phyloP scores from a whole-genome alignment of 1,140 invertebrate genomes.

The Brachionus calyciflorus region DNA sequence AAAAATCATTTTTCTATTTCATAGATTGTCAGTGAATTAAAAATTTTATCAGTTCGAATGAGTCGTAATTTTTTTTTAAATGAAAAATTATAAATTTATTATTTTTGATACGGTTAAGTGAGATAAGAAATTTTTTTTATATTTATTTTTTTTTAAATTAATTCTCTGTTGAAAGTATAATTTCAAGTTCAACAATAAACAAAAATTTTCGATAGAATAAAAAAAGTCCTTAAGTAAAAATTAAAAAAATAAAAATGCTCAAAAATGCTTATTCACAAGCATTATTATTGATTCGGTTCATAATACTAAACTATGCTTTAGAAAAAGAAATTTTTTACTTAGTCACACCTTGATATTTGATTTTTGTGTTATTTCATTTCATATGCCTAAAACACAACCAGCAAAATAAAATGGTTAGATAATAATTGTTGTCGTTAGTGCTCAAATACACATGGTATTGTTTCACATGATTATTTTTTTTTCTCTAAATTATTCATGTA shows the following conservation, averaged over 20 bases:
- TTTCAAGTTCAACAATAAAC: background rate
- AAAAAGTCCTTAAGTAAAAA: too few species aligned
- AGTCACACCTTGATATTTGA: slow-evolving; percentile 28
- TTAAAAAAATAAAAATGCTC: too few species aligned
- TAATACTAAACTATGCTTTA: background rate
- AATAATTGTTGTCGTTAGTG: too few species aligned
- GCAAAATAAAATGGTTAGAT: too few species aligned
- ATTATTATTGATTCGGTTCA: slow-evolving; percentile 2
- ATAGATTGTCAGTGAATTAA: slow-evolving; percentile 2
- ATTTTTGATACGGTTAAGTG: slow-evolving; percentile 41
- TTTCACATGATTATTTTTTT: too few species aligned
- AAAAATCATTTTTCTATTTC: background rate
- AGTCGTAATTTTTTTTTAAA: background rate
- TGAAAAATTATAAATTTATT: slow-evolving; percentile 23
- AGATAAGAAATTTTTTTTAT: slow-evolving; percentile 29
- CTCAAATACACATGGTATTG: too few species aligned
- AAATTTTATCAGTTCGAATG: slow-evolving; percentile 31
- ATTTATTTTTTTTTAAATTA: background rate
- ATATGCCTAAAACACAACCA: background rate
- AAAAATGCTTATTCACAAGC: slow-evolving; percentile 28
- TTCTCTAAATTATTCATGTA: too few species aligned
- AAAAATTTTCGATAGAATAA: too few species aligned
- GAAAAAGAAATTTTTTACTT: background rate
- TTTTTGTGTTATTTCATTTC: slow-evolving; percentile 6
- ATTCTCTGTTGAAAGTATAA: slow-evolving; percentile 5